These are phyloP conservation scores for Euclidia mi DNA, from an alignment of 2,888 invertebrate genomes.

Conservation along the genomic window DNA sequence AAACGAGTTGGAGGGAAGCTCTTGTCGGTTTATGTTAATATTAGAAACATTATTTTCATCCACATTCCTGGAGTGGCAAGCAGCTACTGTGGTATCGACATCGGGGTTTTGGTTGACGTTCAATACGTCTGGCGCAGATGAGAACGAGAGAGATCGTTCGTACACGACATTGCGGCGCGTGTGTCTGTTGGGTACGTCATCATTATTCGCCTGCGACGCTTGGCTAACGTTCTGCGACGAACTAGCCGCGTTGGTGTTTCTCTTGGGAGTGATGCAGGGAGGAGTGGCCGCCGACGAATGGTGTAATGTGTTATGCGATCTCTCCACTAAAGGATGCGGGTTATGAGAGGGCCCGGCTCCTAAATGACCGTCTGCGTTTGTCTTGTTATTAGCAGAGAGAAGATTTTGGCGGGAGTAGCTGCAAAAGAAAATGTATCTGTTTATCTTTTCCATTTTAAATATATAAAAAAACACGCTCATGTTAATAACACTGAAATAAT, in stretches of 20 bases:
- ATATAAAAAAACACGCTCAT: conserved; percentile 19
- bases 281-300: conserved; percentile 73
- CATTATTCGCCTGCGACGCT: conserved; percentile 54
- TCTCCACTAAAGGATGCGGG: conserved; percentile 86
- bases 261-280: conserved; percentile 74
- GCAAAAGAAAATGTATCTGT: conserved; percentile 67
- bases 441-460: conserved; percentile 4
- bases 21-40: conserved; percentile 76
- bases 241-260: conserved; percentile 73
- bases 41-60: conserved; percentile 63
- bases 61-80: conserved; percentile 64
- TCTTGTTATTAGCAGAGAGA: conserved; percentile 93
- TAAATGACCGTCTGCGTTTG: conserved; percentile 91
- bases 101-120: conserved; percentile 87
- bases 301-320: conserved; percentile 89
- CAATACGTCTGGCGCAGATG: conserved; percentile 90
- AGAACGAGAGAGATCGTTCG: conserved; percentile 83
- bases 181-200: conserved; percentile 58
- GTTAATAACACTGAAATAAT: conserved; percentile 17
- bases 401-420: conserved; percentile 97
- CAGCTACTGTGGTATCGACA: conserved; percentile 48
- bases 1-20: conserved; percentile 67
- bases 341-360: conserved; percentile 74
- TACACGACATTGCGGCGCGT: conserved; percentile 74
- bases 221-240: conserved; percentile 54